Evolutionary conservation across 2,113 vertebrate species (phyloP), one percentile per base, ranked within the genome.

Genomic region (Tinamus guttatus): DNA sequence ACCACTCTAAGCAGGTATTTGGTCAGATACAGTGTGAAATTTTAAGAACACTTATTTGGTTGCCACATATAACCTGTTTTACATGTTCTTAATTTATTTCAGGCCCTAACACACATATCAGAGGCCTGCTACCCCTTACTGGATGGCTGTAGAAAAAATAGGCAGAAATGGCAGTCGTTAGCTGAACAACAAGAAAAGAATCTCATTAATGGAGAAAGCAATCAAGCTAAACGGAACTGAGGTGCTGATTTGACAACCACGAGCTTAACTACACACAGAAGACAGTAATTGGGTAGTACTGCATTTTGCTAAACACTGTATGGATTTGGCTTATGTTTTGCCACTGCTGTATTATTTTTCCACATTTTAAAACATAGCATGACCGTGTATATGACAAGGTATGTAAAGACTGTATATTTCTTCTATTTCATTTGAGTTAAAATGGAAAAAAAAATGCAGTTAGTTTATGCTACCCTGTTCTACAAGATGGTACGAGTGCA

Each of bases 111-210:
- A 0, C 98, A 98, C 1, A 98, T 99, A 78, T 99, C 99, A 0
- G 98, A 99, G 96, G 97, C 97, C 59, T 99, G 99, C 90, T 98
- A 97, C 79, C 99, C 99, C 7, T 95, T 99, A 95, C 96, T 99
- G 94, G 99, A 99, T 36, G 99, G 99, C 89, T 99, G 99, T 95
- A 98, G 98, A 84, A 98, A 97, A 77, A 99, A 99, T 96, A 98
- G 99, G 81, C 98, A 99, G 94, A 98, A 99, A 73, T 99, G 99
- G 99, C 98, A 99, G 95, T 95, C 96, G 36, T 97, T 99, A 41
- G 98, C 99, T 1, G 98, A 99, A 83, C 99, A 99, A 85, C 98
- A 98, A 8, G 98, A 99, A 94, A 98, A 98, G 94, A 98, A 74
- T 12, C 85, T 98, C 87, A 85, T 98, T 18, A 99, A 99, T 0